Conservation (phyloP, 2,888 invertebrate species). For the Scaptodrosophila latifasciaeformis region DNA sequence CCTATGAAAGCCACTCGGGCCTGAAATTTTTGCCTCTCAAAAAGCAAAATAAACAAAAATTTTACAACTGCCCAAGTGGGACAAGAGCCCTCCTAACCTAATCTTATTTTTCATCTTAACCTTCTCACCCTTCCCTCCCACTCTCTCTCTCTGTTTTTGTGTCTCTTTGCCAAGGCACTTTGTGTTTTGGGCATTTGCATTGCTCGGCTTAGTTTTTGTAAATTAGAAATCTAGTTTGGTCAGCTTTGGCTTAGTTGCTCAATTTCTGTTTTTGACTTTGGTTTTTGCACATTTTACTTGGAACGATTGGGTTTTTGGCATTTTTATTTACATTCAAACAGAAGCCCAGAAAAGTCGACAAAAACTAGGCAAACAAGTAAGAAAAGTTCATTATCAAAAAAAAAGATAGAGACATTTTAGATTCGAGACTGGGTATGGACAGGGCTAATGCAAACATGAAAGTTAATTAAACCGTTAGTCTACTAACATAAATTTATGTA, state of each 20-base stretch:
- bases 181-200: slow-evolving; percentile 24
- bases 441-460: slow-evolving; percentile 59
- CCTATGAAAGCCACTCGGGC: slow-evolving; percentile 47
- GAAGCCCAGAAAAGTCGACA: not conserved
- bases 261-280: slow-evolving; percentile 5
- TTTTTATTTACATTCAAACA: slow-evolving; percentile 3
- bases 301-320: slow-evolving; percentile 45
- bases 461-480: slow-evolving; percentile 66
- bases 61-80: too few relatives aligned
- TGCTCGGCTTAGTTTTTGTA: too few relatives aligned
- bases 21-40: slow-evolving; percentile 47
- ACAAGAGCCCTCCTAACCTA: too few relatives aligned
- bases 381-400: slow-evolving; percentile 2
- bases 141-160: too few relatives aligned
- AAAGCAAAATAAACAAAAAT: too few relatives aligned
- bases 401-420: slow-evolving; percentile 40
- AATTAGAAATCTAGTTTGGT: slow-evolving; percentile 24
- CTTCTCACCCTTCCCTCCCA: too few relatives aligned
- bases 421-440: slow-evolving; percentile 29
- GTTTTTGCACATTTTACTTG: slow-evolving; percentile 15
- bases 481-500: slow-evolving; percentile 66
- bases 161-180: too few relatives aligned
- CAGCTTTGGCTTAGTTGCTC: slow-evolving; percentile 27
- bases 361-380: slow-evolving; percentile 9
- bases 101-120: too few relatives aligned